These are phyloP conservation scores for Acanthornis magna DNA, from an alignment of 2,797 vertebrate genomes.

Conservation along the genomic window DNA sequence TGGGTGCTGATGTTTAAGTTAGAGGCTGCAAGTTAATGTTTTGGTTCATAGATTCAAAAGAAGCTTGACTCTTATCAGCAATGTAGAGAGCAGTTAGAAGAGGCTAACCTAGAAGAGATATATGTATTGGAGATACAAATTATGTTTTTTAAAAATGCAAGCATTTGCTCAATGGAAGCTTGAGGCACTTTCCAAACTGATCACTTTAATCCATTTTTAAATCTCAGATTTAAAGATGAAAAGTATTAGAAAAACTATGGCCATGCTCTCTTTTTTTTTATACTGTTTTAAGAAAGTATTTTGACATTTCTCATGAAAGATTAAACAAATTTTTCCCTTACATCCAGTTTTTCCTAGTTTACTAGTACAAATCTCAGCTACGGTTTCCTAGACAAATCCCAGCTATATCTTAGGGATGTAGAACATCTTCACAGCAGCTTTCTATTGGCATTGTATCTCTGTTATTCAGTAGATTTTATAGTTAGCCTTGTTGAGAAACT, in stretches of 20 bases:
- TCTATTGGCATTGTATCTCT: background rate
- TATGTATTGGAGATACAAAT: background rate
- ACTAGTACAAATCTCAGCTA: background rate
- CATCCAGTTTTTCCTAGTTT: background rate
- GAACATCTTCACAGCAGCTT: background rate
- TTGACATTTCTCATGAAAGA: background rate
- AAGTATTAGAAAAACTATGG: background rate
- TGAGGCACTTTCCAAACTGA: background rate
- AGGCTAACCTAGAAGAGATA: background rate
- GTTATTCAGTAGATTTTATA: background rate
- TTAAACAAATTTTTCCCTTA: background rate
- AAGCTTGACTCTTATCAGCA: background rate
- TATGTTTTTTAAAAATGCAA: background rate
- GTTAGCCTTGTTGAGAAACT: background rate
- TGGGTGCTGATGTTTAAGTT: background rate
- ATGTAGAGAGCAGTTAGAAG: background rate
- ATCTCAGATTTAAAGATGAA: background rate
- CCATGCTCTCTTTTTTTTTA: background rate
- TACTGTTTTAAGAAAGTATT: background rate
- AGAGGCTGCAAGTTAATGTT: background rate
- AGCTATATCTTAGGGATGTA: background rate
- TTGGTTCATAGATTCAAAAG: background rate
- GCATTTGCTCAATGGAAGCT: background rate
- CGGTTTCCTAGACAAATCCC: background rate
- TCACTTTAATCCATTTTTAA: conserved; percentile 22